Base-by-base conservation (phyloP, 2,797 vertebrate genomes). In the Sebastolobus altivelis region DNA sequence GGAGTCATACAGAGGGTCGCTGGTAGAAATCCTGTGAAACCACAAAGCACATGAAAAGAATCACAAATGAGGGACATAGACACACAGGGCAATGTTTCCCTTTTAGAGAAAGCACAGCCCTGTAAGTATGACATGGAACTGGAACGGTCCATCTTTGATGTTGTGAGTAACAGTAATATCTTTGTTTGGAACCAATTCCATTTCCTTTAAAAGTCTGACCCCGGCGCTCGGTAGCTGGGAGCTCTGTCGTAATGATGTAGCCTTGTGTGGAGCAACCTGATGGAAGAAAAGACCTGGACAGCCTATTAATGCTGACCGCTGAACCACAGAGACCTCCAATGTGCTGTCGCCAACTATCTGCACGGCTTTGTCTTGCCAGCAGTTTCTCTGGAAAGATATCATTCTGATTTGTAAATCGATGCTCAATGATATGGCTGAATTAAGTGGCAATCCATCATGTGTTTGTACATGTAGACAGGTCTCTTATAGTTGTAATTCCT, bases 301-400 rank as follows among this genome's bases (percentile, higher is more conserved):
- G 72, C 71, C 85, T 77, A 91, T 89, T 92, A 92, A 85, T 87
- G 81, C 85, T 89, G 91, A 90, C 83, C 55, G 27, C 78, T 88
- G 88, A 88, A 90, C 90, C 85, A 77, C 82, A 79, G 84, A 90
- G 88, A 89, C 89, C 87, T 89, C 80, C 84, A 87, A 91, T 90
- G 71, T 87, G 84, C 90, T 86, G 88, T 85, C 60, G 38, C 81
- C 87, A 49, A 83, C 81, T 77, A 76, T 88, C 88, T 75, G 54
- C 71, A 73, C 74, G 70, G 78, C 89, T 92, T 87, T 85, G 86
- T 90, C 84, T 40, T 67, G 76, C 83, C 61, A 87, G 88, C 91
- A 87, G 40, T 91, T 92, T 88, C 73, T 80, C 40, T 73, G 71
- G 49, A 79, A 81, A 75, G 82, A 90, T 69, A 68, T 87, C 56